phyloP scores from a whole-genome alignment of 2,113 vertebrate species.

The Dipodomys merriami region DNA sequence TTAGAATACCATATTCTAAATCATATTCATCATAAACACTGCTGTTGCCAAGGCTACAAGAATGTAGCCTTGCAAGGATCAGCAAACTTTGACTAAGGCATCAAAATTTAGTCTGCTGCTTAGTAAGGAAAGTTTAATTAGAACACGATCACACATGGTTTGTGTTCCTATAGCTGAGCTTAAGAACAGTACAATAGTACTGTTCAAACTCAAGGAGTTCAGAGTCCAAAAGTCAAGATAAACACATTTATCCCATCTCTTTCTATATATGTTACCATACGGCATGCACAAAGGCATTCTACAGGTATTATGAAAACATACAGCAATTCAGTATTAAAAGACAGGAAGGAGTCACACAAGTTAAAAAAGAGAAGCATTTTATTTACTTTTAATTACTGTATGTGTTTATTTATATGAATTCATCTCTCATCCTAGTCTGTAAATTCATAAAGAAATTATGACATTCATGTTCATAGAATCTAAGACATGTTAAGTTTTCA shows the following conservation, averaged over 20 bases:
- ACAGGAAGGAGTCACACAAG: conserved; percentile 28
- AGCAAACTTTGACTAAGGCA: not conserved
- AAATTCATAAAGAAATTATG: conserved; percentile 11
- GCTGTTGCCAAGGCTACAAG: not conserved
- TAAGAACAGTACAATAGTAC: not conserved
- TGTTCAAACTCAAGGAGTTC: conserved; percentile 3
- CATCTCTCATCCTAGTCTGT: conserved; percentile 22
- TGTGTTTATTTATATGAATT: conserved; percentile 34
- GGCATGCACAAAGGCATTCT: not conserved
- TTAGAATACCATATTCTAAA: too few species aligned
- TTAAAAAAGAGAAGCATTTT: conserved; percentile 5
- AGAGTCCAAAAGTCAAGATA: not conserved
- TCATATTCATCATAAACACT: not conserved
- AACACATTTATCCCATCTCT: not conserved
- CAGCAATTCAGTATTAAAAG: not conserved
- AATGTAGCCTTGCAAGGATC: not conserved
- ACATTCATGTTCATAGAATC: not conserved
- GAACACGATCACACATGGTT: not conserved
- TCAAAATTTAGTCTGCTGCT: not conserved
- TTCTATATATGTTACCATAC: not conserved
- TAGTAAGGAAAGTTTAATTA: not conserved
- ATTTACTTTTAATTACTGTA: conserved; percentile 47
- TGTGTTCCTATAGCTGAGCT: not conserved
- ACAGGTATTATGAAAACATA: conserved; percentile 13
- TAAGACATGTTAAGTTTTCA: conserved; percentile 26